Percentiles rank a stretch among this genome's conserved stretches.
Evolutionary conservation across 2,888 invertebrate species (phyloP).

Genomic region (Ormyrus thymus): DNA sequence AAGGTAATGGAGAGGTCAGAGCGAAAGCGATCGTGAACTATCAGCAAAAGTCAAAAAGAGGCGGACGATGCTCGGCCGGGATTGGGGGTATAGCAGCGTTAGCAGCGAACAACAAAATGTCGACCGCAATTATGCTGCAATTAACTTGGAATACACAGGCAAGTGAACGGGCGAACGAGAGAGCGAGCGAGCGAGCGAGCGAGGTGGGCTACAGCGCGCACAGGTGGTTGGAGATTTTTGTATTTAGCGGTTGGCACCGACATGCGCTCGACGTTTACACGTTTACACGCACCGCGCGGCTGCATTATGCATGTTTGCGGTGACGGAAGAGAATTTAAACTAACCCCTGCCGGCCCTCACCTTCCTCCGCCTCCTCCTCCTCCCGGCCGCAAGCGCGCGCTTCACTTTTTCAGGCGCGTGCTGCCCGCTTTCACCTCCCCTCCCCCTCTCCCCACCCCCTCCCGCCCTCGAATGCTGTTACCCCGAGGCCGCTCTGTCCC

Average conservation of each 20-base stretch:
- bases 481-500: constrained; percentile 49
- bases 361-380: constrained; percentile 6
- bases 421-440: constrained; percentile 41
- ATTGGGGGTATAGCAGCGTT: not conserved
- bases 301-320: constrained; percentile 75
- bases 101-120: constrained; percentile 71
- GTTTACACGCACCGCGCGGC: constrained; percentile 70
- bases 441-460: constrained; percentile 8
- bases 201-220: constrained; percentile 56
- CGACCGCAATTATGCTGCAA: constrained; percentile 74
- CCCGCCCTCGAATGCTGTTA: constrained; percentile 22
- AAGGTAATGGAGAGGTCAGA: not conserved
- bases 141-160: constrained; percentile 69
- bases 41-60: constrained; percentile 46
- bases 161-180: constrained; percentile 14
- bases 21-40: constrained; percentile 26
- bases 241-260: constrained; percentile 73
- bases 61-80: constrained; percentile 28
- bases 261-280: constrained; percentile 65
- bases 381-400: constrained; percentile 25
- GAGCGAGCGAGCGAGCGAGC: constrained; percentile 36
- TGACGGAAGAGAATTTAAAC: constrained; percentile 74
- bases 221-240: constrained; percentile 75
- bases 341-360: constrained; percentile 61
- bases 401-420: constrained; percentile 28